Evolutionary conservation across 2,797 vertebrate species (phyloP).

Genomic region (Microcaecilia unicolor): DNA sequence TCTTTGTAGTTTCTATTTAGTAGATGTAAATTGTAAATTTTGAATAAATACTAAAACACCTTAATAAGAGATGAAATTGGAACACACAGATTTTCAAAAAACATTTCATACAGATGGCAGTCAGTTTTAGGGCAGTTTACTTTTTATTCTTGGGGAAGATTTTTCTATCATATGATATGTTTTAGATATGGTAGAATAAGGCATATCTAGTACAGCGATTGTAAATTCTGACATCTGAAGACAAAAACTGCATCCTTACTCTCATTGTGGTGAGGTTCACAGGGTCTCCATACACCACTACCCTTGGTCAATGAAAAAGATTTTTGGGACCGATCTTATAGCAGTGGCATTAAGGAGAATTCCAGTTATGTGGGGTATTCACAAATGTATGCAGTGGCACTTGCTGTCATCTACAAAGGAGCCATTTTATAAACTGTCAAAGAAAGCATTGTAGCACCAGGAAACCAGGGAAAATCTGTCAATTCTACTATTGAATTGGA

Average conservation of each 20-base stretch:
- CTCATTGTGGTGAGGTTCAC: conserved; percentile 9
- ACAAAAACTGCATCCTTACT: conserved; percentile 6
- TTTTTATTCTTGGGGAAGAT: no score
- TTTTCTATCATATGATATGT: no score
- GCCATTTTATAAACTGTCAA: conserved; percentile 89
- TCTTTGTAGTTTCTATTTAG: no score
- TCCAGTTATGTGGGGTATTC: conserved; percentile 85
- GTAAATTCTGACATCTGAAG: background rate
- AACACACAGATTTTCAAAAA: no score
- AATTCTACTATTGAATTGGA: conserved; percentile 85
- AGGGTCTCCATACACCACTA: conserved; percentile 15
- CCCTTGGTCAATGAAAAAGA: conserved; percentile 29
- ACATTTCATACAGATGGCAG: no score
- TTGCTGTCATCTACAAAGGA: conserved; percentile 72
- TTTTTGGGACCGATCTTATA: conserved; percentile 66
- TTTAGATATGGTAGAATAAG: background rate
- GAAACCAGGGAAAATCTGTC: conserved; percentile 70
- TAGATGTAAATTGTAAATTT: no score
- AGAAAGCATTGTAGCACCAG: conserved; percentile 80
- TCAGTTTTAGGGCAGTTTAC: no score
- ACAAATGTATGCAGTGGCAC: conserved; percentile 90
- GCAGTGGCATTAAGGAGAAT: conserved; percentile 77
- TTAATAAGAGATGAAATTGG: no score
- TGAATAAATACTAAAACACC: no score
- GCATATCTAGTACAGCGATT: background rate